A percentile compares a stretch with the other conserved stretches of the same genome.
These are phyloP conservation scores for Sminthurinus aureus DNA, from an alignment of 2,888 invertebrate genomes.

Conservation along the genomic window DNA sequence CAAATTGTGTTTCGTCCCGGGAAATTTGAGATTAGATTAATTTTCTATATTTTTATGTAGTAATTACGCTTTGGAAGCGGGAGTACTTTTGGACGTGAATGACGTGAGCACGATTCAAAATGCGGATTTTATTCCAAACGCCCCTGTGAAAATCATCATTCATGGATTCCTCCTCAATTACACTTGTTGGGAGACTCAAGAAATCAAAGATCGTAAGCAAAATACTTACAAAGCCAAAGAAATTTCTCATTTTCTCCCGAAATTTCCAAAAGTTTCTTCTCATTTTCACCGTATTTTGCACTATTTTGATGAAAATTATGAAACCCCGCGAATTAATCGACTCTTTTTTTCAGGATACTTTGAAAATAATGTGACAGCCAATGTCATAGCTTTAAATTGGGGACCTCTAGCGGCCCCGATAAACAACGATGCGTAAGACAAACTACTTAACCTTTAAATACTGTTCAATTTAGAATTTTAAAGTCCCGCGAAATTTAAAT, in stretches of 20 bases:
- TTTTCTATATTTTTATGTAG: neutral
- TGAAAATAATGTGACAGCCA: neutral
- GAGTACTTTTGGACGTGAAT: neutral
- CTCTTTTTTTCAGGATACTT: constrained; percentile 19
- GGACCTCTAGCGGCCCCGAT: constrained; percentile 14
- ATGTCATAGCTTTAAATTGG: constrained; percentile 20
- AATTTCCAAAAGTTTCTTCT: too few species aligned
- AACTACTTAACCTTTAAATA: too few species aligned
- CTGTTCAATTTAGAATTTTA: too few species aligned
- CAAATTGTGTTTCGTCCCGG: too few species aligned
- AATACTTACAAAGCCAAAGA: too few species aligned
- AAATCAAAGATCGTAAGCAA: constrained; percentile 29
- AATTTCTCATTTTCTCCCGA: too few species aligned
- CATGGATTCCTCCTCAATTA: constrained; percentile 30
- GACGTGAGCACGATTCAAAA: neutral
- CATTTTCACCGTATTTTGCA: too few species aligned
- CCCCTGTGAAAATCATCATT: constrained; percentile 15
- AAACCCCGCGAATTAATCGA: neutral
- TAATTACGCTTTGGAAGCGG: neutral
- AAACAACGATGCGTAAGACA: too few species aligned
- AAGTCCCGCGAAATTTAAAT: too few species aligned
- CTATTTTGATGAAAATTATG: neutral
- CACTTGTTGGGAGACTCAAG: constrained; percentile 27
- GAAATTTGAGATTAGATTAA: too few species aligned
- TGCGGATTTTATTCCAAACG: neutral